Evolutionary conservation across 2,888 invertebrate genomes (phyloP).

Genomic region (Cheilosia grossa): DNA sequence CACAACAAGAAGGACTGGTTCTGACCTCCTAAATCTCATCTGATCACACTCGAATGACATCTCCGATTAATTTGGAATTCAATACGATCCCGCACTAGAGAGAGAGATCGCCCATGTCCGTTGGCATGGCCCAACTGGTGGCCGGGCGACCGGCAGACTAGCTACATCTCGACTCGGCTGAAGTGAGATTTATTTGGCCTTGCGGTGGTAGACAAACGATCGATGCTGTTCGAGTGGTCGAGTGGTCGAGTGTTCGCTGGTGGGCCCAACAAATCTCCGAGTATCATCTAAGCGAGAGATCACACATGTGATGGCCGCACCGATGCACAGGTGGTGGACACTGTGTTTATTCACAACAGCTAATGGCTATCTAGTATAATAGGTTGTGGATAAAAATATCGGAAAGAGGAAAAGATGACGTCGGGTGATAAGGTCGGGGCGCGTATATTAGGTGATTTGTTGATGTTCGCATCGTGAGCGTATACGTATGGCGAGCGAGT

Average conservation of each 20-base stretch:
- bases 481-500: constrained; percentile 6
- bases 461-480: constrained; percentile 36
- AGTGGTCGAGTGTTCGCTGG: constrained; percentile 44
- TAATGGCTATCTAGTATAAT: constrained; percentile 71
- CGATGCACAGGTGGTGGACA: constrained; percentile 67
- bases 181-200: constrained; percentile 73
- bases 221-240: constrained; percentile 55
- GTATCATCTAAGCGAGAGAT: constrained; percentile 63
- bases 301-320: constrained; percentile 62
- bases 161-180: constrained; percentile 60
- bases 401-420: constrained; percentile 73
- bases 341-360: constrained; percentile 60
- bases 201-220: constrained; percentile 69
- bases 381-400: constrained; percentile 69
- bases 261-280: constrained; percentile 67
- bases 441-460: constrained; percentile 69
- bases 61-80: constrained; percentile 75
- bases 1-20: constrained; percentile 70
- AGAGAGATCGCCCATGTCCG: constrained; percentile 8
- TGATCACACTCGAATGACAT: constrained; percentile 75
- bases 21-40: constrained; percentile 75
- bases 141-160: constrained; percentile 9
- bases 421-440: constrained; percentile 69
- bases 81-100: constrained; percentile 62
- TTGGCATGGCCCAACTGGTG: constrained; percentile 1